Evolutionary conservation across 2,888 invertebrate genomes (phyloP), one percentile per base, ranked within the genome.

Genomic region (Agrilus mali): DNA sequence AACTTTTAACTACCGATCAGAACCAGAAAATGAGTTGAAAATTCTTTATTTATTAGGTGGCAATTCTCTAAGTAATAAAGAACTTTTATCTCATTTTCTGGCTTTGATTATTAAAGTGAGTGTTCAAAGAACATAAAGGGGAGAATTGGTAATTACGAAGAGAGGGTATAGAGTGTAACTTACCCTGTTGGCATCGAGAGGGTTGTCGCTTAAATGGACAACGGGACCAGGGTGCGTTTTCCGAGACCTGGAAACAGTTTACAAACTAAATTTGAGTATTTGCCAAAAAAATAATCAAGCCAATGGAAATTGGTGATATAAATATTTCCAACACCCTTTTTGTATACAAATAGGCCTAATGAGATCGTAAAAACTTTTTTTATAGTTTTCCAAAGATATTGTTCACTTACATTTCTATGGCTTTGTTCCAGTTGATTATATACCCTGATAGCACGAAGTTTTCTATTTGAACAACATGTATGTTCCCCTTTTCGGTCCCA

Each of bases 351-450:
- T 13, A 2, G 14, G 4, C n/a, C 14, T 4, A 33, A 14, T 13
- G 33, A 2, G 33, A 33, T 13, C 14, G 14, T 33, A 33, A 33
- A 15, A 17, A 32, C 43, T n/a, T n/a, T n/a, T n/a, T n/a, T n/a
- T n/a, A n/a, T n/a, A n/a, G 13, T 15, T 47, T 16, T 38, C 35
- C 20, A 35, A 20, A 2, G 17, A 17, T 4, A 17, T 4, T 17
- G 17, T 17, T 52, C 70, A 86, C 90, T 86, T 73, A 97, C 95
- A 95, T 78, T 82, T 97, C 98, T 69, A 98, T 97, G 60, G 96
- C 94, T 75, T 98, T 98, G 77, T 98, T 98, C 98, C 98, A 98
- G 78, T 97, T 96, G 76, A 98, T 94, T 69, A 95, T 81, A 75
- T 98, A 98, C 52, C 96, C 95, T 63, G 95, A 95, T 59, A 98